Evolutionary conservation across 2,888 invertebrate genomes (phyloP), one percentile per base, ranked within the genome.

Genomic region (Cataglyphis altisquamis): DNA sequence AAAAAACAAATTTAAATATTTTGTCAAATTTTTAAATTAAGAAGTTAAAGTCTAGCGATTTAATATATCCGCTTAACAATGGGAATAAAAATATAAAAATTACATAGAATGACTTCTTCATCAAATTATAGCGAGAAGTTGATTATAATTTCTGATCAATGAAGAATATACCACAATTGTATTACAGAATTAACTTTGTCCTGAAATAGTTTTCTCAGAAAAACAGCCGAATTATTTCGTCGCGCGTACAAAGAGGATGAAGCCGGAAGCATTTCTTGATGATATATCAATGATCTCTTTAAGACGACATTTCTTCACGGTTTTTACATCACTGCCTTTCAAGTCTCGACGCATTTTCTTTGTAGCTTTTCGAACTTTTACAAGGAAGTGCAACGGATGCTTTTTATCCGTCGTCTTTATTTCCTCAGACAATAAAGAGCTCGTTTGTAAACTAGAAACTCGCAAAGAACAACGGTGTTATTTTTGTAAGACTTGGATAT

Each of bases 311-410:
- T 32, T 70, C 18, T 36, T 21, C 18, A 60, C 18, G 57, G 57
- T 60, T 70, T 78, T 78, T 60, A 70, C 21, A 60, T 60, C 57
- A 21, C 15, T 39, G 39, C 55, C n/a, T 77, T 5, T 68, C 29
- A 63, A 25, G 9, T 21, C 12, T 29, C 2, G 29, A 32, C 12
- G 3, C 29, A 21, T 36, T 60, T 18, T 60, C 70, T 32, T 68
- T 32, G 77, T 29, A 36, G 25, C 78, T 60, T 67, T 60, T 45
- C 60, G 18, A 77, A 45, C 57, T 32, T 67, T 78, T 68, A 68
- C 77, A 21, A 57, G 57, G 12, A 18, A 78, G 32, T 9, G 8
- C 10, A 32, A 68, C 45, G 41, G 57, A 18, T 60, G 45, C 57
- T 78, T 67, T 78, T 70, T 60, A 39, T 29, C 32, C 12, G 15